A percentile compares a stretch with the other conserved stretches of the same genome.
Conservation (phyloP, 2,797 vertebrate genomes). For the Amazona finschi region DNA sequence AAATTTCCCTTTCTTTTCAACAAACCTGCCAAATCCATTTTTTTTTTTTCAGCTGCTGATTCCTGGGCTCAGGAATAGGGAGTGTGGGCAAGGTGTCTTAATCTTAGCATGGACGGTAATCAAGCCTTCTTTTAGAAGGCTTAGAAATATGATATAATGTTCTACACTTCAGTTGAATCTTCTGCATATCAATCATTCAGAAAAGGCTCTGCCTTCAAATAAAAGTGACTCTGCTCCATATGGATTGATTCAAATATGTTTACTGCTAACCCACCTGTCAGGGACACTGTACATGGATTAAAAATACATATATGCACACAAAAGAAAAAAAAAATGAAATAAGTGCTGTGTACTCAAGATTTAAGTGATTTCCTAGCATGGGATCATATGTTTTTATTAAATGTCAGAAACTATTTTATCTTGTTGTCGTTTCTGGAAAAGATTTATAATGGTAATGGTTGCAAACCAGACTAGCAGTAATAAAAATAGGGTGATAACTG, state of each 20-base stretch:
- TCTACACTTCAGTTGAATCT: neutral
- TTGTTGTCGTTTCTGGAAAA: neutral
- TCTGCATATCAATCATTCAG: neutral
- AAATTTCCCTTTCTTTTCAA: neutral
- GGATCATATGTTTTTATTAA: neutral
- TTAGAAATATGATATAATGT: neutral
- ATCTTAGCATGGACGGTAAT: neutral
- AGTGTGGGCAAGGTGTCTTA: neutral
- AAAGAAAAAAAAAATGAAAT: neutral
- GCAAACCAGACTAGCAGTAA: neutral
- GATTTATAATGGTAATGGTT: neutral
- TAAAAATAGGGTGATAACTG: neutral
- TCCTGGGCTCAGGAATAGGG: neutral
- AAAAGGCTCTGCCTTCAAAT: neutral
- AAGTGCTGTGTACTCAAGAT: neutral
- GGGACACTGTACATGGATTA: neutral
- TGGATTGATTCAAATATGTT: neutral
- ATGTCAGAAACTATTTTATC: neutral
- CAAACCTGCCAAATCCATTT: neutral
- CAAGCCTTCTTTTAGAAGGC: neutral
- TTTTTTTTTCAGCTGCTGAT: neutral
- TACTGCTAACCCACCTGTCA: neutral
- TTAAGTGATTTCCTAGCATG: neutral
- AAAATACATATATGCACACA: neutral
- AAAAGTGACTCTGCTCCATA: neutral